Percentiles rank a stretch among this genome's conserved stretches.
Conservation (phyloP, 2,113 vertebrate species). For the Procavia capensis region DNA sequence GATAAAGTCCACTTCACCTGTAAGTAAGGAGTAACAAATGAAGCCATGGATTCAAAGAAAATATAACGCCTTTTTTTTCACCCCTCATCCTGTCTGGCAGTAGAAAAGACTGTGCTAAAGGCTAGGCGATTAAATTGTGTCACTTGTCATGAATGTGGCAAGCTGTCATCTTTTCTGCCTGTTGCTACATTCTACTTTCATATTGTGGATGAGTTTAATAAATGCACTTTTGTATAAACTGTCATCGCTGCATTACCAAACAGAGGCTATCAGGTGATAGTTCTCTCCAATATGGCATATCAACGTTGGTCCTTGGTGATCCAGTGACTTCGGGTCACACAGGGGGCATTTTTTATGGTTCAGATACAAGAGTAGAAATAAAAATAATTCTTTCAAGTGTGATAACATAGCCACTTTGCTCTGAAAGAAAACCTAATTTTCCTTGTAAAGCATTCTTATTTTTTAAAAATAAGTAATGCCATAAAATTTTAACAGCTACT, state of each 20-base stretch:
- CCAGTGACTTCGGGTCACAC: constrained; percentile 46
- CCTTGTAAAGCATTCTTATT: background rate
- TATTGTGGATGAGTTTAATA: constrained; percentile 61
- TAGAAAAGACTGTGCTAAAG: constrained; percentile 53
- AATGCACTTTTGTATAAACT: constrained; percentile 72
- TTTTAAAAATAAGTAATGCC: constrained; percentile 40
- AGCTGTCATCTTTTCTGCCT: constrained; percentile 14
- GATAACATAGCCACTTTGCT: constrained; percentile 20
- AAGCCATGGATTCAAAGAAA: constrained; percentile 41
- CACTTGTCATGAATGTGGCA: constrained; percentile 45
- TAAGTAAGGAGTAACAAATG: constrained; percentile 52
- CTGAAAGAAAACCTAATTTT: background rate
- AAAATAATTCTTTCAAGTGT: constrained; percentile 48
- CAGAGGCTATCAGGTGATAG: background rate
- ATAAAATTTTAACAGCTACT: constrained; percentile 9
- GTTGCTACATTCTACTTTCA: constrained; percentile 25
- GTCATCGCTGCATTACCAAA: constrained; percentile 26
- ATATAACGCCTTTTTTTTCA: background rate
- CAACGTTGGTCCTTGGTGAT: constrained; percentile 55
- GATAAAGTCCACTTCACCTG: background rate
- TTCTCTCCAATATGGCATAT: constrained; percentile 37
- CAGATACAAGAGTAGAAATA: constrained; percentile 48
- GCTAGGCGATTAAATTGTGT: constrained; percentile 59
- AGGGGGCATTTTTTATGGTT: constrained; percentile 36
- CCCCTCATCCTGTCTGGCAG: background rate